phyloP scores from a whole-genome alignment of 2,113 vertebrate genomes.

The Istiophorus platypterus region DNA sequence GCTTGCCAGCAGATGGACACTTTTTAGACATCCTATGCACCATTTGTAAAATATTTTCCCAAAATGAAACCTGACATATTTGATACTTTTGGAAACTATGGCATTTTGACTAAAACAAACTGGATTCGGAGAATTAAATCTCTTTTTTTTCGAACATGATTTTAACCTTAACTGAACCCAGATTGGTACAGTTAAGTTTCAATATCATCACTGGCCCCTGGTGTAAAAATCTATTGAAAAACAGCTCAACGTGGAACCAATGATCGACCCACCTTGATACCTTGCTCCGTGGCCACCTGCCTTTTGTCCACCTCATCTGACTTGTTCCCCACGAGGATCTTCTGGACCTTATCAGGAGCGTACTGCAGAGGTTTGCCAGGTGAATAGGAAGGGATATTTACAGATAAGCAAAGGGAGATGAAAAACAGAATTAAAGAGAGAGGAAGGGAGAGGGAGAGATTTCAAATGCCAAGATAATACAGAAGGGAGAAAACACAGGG shows the following conservation, averaged over 20 bases:
- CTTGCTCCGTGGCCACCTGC: slow-evolving; percentile 95
- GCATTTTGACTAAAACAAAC: too few species aligned
- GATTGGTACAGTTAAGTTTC: too few species aligned
- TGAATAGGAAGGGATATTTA: slow-evolving; percentile 6
- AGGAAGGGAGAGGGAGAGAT: slow-evolving; percentile 3
- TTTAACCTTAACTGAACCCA: too few species aligned
- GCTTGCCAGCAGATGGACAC: too few species aligned
- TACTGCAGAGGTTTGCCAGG: slow-evolving; percentile 83
- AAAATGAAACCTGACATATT: too few species aligned
- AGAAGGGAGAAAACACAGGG: slow-evolving; percentile 21
- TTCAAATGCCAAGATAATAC: slow-evolving; percentile 57
- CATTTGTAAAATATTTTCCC: too few species aligned
- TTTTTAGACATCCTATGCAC: too few species aligned
- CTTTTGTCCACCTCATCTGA: slow-evolving; percentile 94
- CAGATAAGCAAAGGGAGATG: background rate
- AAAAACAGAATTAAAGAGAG: slow-evolving; percentile 23
- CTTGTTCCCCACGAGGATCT: slow-evolving; percentile 97
- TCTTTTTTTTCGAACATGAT: too few species aligned
- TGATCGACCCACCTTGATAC: slow-evolving; percentile 88
- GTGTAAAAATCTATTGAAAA: background rate
- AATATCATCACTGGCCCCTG: background rate
- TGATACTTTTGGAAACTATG: too few species aligned
- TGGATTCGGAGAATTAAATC: too few species aligned
- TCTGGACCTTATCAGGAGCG: slow-evolving; percentile 94
- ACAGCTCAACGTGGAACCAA: background rate